phyloP scores from a whole-genome alignment of 1,140 invertebrate species.

The Charaxes varanes region DNA sequence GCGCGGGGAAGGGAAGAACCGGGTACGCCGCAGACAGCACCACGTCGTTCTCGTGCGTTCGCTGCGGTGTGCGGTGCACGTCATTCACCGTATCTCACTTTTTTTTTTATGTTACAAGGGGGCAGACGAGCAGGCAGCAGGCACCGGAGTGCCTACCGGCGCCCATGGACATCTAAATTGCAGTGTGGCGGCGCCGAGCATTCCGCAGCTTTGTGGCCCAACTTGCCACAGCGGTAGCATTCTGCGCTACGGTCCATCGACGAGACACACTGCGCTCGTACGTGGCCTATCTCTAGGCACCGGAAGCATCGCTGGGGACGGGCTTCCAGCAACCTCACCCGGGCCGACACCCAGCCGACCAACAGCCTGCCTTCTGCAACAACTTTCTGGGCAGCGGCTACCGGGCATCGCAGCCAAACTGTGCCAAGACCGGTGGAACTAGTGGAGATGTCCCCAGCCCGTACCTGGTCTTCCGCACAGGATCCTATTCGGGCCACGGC shows the following conservation, averaged over 20 bases:
- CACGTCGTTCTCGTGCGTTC: no score
- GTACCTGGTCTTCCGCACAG: slow-evolving; percentile 7
- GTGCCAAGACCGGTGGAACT: neutral
- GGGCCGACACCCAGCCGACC: no score
- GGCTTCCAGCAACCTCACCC: no score
- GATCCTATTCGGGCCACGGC: slow-evolving; percentile 5
- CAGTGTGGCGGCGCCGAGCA: no score
- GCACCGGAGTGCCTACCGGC: no score
- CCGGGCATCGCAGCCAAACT: slow-evolving; percentile 6
- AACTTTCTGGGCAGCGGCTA: slow-evolving; percentile 10
- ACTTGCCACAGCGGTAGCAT: slow-evolving; percentile 10
- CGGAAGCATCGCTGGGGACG: slow-evolving; percentile 10
- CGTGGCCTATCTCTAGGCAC: slow-evolving; percentile 9
- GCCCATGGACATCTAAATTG: no score
- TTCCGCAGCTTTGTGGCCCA: slow-evolving; percentile 2
- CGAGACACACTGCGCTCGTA: neutral
- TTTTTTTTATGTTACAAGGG: no score
- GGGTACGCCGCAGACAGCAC: no score
- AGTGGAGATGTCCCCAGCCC: slow-evolving; percentile 7
- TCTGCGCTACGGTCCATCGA: neutral
- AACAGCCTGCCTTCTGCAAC: slow-evolving; percentile 4
- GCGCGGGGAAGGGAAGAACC: no score
- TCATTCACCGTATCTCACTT: no score
- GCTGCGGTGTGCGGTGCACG: no score
- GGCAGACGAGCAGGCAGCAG: no score